Percentiles rank a stretch among this genome's conserved stretches.
Evolutionary conservation across 2,113 vertebrate genomes (phyloP).

Genomic region (Enhydra lutris): DNA sequence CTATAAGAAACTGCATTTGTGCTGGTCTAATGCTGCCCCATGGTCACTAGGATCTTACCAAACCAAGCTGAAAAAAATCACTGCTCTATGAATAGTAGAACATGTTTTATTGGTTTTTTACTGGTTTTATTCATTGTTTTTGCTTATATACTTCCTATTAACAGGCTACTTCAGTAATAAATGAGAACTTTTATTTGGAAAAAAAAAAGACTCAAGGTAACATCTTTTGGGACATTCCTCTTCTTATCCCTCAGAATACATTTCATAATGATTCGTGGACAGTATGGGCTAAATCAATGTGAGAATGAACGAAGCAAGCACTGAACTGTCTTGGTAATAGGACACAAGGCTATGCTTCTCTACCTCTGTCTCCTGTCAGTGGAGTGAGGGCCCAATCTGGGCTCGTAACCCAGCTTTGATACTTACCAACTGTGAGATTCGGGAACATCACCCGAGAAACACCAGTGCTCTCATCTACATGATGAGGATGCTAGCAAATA

Average conservation of each 20-base stretch:
- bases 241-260: neutral
- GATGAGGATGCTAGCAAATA: neutral
- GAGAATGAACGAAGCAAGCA: neutral
- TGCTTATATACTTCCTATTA: neutral
- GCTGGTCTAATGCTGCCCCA: fast-evolving
- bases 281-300: neutral
- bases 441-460: neutral
- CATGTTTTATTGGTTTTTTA: neutral
- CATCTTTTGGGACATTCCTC: neutral
- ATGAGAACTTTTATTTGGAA: neutral
- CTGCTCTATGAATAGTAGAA: neutral
- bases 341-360: neutral
- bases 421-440: neutral
- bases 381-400: neutral
- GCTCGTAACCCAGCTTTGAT: neutral
- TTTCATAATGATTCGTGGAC: neutral
- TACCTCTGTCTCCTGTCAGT: neutral
- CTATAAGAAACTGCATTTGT: neutral
- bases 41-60: neutral
- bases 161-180: neutral
- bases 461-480: neutral
- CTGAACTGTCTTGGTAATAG: neutral
- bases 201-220: neutral
- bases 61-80: neutral
- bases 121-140: neutral